Base-by-base conservation (phyloP, 2,888 invertebrate species). In the Lithophane semibrunnea region DNA sequence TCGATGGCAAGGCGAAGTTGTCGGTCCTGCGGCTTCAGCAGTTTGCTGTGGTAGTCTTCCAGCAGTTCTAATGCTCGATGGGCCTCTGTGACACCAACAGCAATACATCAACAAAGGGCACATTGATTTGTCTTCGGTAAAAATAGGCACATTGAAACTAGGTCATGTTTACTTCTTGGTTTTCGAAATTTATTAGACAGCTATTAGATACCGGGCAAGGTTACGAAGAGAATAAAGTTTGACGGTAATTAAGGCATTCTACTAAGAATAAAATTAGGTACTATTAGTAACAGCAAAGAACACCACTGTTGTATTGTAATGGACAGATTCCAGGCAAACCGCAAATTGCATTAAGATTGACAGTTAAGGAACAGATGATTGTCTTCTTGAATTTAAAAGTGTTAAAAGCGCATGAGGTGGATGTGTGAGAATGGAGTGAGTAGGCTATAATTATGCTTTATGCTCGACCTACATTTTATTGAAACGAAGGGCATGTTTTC, bases 21-120 rank as follows among this genome's bases (percentile, higher is more conserved):
- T 92, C 99, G 98, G 96, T 99, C 99, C 94, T 99, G 99, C 75
- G 99, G 98, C 95, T 98, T 98, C 89, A 98, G 98, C 92, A 99
- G 97, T 95, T 99, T 99, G 89, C 98, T 98, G 97, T 99, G 99
- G 96, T 99, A 99, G 95, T 99, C 99, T 97, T 99, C 99, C 93
- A 99, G 97, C 93, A 99, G 97, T 97, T 99, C 99, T 93, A 99
- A 97, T 86, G 99, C 99, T 95, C 99, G 98, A 96, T 99, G 99
- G 96, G 99, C 99, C 97, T 99, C 99, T 99, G 98, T 72, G 97
- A 78, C 70, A 88, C 83, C 87, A 91, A 89, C 64, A 89, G 69
- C 73, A 65, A 76, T 73, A 73, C 61, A 79, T 83, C 71, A 83
- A 80, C 85, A 86, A 77, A 76, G 42, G 68, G 72, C 58, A 84